Conservation (phyloP, 1,140 invertebrate genomes). For the Formica selysi region DNA sequence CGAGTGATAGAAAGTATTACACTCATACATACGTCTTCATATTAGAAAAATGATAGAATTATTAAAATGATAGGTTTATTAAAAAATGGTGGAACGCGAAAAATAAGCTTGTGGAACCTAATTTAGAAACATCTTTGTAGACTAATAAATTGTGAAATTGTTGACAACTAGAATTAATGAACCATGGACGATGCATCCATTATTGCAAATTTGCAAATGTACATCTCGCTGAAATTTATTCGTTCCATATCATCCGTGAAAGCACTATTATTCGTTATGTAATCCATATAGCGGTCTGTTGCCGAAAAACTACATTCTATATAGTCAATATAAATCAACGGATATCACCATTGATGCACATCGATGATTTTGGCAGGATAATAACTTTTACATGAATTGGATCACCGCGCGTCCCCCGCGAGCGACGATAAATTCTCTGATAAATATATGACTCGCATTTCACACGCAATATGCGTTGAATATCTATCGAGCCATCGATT, state of each 20-base stretch:
- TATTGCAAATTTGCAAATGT: conserved; percentile 33
- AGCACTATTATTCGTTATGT: conserved; percentile 22
- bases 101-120: conserved; percentile 11
- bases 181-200: conserved; percentile 11
- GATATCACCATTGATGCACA: conserved; percentile 61
- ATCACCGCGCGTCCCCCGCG: conserved; percentile 35
- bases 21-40: neutral
- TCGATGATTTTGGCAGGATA: conserved; percentile 51
- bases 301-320: conserved; percentile 35
- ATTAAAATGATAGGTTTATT: neutral
- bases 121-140: conserved; percentile 16
- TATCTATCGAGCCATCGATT: conserved; percentile 25
- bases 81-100: conserved; percentile 17
- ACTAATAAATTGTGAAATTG: conserved; percentile 60
- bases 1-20: neutral
- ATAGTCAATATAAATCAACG: conserved; percentile 46
- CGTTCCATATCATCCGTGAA: conserved; percentile 41
- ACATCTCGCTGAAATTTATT: conserved; percentile 30
- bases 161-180: conserved; percentile 59
- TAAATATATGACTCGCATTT: conserved; percentile 42
- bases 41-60: no score
- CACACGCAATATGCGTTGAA: conserved; percentile 21
- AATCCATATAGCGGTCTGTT: conserved; percentile 21
- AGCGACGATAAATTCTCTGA: conserved; percentile 35
- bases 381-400: conserved; percentile 44